Evolutionary conservation across 2,113 vertebrate species (phyloP).

Genomic region (Coreoperca whiteheadi): DNA sequence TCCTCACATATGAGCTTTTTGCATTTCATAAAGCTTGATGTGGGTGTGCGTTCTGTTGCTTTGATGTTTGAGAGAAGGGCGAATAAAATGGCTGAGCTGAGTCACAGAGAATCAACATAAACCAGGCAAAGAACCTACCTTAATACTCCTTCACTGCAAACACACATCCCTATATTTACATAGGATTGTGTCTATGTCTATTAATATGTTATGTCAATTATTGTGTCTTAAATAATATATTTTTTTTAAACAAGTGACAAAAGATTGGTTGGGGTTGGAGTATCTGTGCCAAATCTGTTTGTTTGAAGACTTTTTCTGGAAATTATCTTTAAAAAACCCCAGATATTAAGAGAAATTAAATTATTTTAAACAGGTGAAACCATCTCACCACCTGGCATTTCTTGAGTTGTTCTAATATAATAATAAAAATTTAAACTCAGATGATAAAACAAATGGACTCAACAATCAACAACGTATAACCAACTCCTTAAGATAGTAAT

Average conservation of each 20-base stretch:
- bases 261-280: background rate
- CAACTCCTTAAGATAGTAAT: background rate
- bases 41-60: conserved; percentile 43
- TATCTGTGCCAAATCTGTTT: background rate
- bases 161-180: background rate
- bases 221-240: background rate
- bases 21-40: conserved; percentile 12
- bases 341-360: background rate
- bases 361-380: background rate
- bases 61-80: conserved; percentile 48
- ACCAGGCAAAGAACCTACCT: too few species aligned
- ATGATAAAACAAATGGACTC: background rate
- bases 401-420: background rate
- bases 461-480: too few species aligned
- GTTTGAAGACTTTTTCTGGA: background rate
- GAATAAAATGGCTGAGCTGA: conserved; percentile 50
- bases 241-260: background rate
- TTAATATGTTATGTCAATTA: background rate
- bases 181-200: background rate
- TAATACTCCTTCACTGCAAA: background rate
- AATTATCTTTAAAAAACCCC: background rate
- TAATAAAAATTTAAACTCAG: background rate
- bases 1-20: conserved; percentile 23
- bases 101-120: conserved; percentile 52
- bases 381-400: background rate